A percentile compares a stretch with the other conserved stretches of the same genome.
These are phyloP conservation scores for Dolichallabes microphthalmus DNA, from an alignment of 2,113 vertebrate species.

Conservation along the genomic window DNA sequence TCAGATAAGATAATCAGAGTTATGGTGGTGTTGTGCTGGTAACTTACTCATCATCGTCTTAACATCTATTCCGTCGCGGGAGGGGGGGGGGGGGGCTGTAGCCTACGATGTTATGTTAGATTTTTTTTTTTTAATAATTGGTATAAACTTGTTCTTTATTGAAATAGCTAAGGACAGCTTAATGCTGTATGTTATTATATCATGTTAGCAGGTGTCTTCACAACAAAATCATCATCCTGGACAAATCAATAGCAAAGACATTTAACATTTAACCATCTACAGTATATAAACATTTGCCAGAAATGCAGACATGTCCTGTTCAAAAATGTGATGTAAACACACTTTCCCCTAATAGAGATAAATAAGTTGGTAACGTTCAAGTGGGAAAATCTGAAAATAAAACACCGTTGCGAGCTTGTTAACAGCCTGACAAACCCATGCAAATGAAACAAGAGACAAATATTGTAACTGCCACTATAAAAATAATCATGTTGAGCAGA, in stretches of 20 bases:
- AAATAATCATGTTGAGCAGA: background rate
- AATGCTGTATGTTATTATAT: background rate
- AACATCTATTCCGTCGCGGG: too few relatives aligned
- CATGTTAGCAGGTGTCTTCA: background rate
- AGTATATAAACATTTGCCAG: background rate
- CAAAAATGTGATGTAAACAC: background rate
- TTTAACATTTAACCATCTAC: background rate
- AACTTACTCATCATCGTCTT: too few relatives aligned
- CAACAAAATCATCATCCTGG: background rate
- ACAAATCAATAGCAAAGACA: background rate
- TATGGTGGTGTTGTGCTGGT: too few relatives aligned
- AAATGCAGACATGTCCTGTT: background rate
- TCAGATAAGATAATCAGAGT: too few relatives aligned
- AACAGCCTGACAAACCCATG: slow-evolving; percentile 10
- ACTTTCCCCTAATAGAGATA: background rate
- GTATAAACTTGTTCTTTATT: background rate
- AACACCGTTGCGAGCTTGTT: background rate
- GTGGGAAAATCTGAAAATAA: background rate
- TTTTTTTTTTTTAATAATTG: background rate
- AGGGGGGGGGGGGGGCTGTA: too few relatives aligned
- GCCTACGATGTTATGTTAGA: too few relatives aligned
- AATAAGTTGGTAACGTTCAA: background rate
- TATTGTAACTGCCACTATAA: background rate
- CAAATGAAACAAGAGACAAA: background rate
- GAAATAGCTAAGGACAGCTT: background rate